phyloP scores from a whole-genome alignment of 2,797 vertebrate species.

The Steatocranus sp. region DNA sequence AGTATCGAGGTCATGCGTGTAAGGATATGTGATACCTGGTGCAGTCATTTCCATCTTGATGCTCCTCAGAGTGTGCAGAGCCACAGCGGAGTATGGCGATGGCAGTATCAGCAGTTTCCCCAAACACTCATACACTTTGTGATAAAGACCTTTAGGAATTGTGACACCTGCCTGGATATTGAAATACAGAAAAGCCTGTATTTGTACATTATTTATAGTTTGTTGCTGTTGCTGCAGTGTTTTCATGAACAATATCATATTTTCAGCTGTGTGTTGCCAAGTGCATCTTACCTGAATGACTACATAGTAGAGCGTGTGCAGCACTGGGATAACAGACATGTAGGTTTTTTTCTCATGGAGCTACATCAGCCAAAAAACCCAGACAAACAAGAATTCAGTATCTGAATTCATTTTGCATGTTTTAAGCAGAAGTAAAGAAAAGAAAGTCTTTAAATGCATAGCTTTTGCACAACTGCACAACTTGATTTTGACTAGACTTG shows the following conservation, averaged over 20 bases:
- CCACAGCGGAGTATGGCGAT: not conserved
- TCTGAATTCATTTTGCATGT: not conserved
- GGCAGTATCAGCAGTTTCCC: not conserved
- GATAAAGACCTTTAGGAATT: not conserved
- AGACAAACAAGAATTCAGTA: not conserved
- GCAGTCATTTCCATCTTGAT: not conserved
- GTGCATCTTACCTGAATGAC: constrained; percentile 75
- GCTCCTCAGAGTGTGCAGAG: not conserved
- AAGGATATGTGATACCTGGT: not conserved
- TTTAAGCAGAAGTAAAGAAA: not conserved
- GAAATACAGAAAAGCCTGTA: not conserved
- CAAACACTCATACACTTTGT: not conserved
- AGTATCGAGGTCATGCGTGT: not conserved
- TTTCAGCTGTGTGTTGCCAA: not conserved
- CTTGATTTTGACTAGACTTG: not conserved
- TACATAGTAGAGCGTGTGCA: constrained; percentile 84
- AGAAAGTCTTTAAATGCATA: not conserved
- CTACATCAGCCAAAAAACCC: not conserved
- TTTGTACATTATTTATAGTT: not conserved
- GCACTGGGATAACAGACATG: constrained; percentile 69
- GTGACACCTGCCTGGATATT: not conserved
- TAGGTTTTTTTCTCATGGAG: not conserved
- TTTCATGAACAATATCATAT: not conserved
- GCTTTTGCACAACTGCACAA: not conserved
- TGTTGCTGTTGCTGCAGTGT: not conserved